These are phyloP conservation scores for Parapsyche elsis DNA, from an alignment of 1,140 invertebrate species.

Conservation along the genomic window DNA sequence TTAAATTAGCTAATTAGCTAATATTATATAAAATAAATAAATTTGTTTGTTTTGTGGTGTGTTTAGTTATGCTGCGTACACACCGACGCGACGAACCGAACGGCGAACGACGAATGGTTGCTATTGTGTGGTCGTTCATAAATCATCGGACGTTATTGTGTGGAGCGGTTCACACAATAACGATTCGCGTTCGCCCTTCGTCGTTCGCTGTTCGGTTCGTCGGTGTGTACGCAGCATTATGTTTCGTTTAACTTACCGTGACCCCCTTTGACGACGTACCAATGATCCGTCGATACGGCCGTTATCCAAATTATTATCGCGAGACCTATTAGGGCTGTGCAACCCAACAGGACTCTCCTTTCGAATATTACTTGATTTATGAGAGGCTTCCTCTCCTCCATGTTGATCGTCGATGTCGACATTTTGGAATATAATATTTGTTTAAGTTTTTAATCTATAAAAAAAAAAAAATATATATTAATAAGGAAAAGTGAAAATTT, in stretches of 20 bases:
- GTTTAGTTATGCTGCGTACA: no score
- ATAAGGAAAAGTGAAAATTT: no score
- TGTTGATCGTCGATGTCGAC: slow-evolving; percentile 69
- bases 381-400: slow-evolving; percentile 66
- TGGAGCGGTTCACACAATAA: no score
- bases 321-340: slow-evolving; percentile 75
- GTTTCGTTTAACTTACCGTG: slow-evolving; percentile 61
- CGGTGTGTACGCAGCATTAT: background rate
- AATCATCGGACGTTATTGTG: no score
- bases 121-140: no score
- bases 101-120: no score
- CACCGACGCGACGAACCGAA: no score
- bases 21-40: no score
- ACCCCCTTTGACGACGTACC: slow-evolving; percentile 74
- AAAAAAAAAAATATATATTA: background rate
- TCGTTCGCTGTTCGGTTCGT: no score
- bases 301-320: slow-evolving; percentile 78
- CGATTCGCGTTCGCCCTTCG: no score
- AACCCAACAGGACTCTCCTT: slow-evolving; percentile 75
- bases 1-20: no score
- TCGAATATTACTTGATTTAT: slow-evolving; percentile 75
- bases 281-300: slow-evolving; percentile 80
- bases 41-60: no score
- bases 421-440: slow-evolving; percentile 59
- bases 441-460: background rate